Base-by-base conservation (phyloP, 2,888 invertebrate species). In the Lapara coniferarum region DNA sequence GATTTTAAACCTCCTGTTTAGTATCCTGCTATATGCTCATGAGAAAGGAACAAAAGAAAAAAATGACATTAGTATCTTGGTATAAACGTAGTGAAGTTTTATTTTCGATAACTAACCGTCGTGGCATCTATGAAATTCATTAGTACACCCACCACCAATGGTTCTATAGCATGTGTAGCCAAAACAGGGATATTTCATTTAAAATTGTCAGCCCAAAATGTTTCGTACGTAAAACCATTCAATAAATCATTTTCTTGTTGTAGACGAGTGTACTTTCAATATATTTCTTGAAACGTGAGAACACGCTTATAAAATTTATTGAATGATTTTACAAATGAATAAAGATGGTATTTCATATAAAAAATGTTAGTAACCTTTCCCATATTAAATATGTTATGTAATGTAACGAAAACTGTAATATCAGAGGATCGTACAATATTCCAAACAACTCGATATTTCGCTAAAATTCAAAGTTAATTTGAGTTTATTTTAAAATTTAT, bases 21-120 rank as follows among this genome's bases (percentile, higher is more conserved):
- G 93, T 87, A 91, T 93, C 93, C 93, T 92, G 93, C 93, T 93
- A 93, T 92, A 86, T 90, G 93, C 93, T 93, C 91, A 90, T 87
- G 87, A 89, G 63, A 90, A 90, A 87, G 84, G 84, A 88, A 88
- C 83, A 90, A 92, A 89, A 89, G 85, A 88, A 91, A 92, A 87
- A 89, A 92, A 91, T 89, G 84, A 87, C 83, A 93, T 93, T 93
- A 93, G 93, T 93, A 92, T 87, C 80, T 86, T 87, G 85, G 80
- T 82, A 80, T 80, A 75, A 25, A 51, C 25, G 58, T 57, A 52
- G 53, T 44, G 44, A 10, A 52, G 37, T 37, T 44, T 44, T 53
- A 69, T 16, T 10, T 25, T 52, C 14, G 53, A 44, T n/a, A 10
- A 46, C 52, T 78, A 77, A 74, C 77, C 80, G 79, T 75, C 76